Percentiles rank a stretch among this genome's conserved stretches.
Conservation (phyloP, 2,113 vertebrate species). For the Spea bombifrons region DNA sequence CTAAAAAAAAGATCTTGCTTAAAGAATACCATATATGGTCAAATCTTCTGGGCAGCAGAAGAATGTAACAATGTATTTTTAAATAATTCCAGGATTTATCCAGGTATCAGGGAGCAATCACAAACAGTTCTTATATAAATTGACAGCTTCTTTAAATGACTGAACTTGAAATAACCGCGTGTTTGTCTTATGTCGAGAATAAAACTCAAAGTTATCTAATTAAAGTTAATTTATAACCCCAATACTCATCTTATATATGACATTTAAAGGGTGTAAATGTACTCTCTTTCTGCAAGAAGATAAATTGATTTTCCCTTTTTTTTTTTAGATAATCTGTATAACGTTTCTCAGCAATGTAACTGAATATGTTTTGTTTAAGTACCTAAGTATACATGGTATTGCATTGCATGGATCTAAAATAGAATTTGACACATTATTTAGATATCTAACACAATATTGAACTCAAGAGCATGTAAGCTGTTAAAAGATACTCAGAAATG, state of each 20-base stretch:
- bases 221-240: neutral
- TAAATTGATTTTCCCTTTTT: conserved; percentile 10
- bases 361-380: conserved; percentile 26
- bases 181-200: neutral
- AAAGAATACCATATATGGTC: no score
- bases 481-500: conserved; percentile 34
- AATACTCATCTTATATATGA: neutral
- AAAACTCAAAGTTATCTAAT: neutral
- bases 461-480: conserved; percentile 27
- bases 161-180: neutral
- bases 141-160: neutral
- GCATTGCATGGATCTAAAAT: conserved; percentile 29
- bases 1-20: no score
- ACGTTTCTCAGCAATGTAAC: conserved; percentile 26
- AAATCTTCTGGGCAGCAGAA: no score
- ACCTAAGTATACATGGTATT: conserved; percentile 28
- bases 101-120: neutral
- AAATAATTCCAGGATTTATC: neutral
- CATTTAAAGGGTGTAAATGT: conserved; percentile 11
- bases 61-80: no score
- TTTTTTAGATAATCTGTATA: conserved; percentile 21
- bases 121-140: neutral
- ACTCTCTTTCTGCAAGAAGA: conserved; percentile 7
- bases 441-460: conserved; percentile 41
- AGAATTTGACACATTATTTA: conserved; percentile 38